A percentile compares a stretch with the other conserved stretches of the same genome.
Conservation (phyloP, 1,140 invertebrate species). For the Sarcophaga bullata region DNA sequence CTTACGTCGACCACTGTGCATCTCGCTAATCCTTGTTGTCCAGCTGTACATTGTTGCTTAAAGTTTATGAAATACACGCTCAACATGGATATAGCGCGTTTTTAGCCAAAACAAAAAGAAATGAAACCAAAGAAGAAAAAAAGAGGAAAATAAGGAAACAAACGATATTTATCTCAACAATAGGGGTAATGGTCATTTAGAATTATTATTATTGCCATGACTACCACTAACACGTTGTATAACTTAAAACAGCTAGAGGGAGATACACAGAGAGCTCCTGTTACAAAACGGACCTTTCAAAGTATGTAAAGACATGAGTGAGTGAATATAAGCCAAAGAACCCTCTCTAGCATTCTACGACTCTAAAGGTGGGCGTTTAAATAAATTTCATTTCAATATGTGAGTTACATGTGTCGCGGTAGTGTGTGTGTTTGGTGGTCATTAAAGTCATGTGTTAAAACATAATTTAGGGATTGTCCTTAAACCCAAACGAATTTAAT, state of each 20-base stretch:
- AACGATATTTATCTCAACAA: conserved; percentile 31
- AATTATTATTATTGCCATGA: conserved; percentile 26
- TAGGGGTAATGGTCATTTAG: conserved; percentile 39
- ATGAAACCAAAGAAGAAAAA: no score
- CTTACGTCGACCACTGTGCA: no score
- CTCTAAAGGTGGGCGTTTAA: no score
- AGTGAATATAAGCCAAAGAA: not conserved
- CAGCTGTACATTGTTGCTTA: no score
- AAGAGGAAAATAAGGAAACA: conserved; percentile 2
- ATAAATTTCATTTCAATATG: no score
- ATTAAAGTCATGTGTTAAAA: no score
- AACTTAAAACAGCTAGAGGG: no score
- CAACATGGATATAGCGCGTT: not conserved
- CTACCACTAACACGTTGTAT: not conserved
- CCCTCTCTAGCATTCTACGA: no score
- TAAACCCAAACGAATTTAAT: not conserved
- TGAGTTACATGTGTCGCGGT: no score
- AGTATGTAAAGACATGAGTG: not conserved
- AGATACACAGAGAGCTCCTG: not conserved
- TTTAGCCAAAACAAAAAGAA: not conserved
- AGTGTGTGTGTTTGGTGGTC: no score
- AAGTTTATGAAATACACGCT: no score
- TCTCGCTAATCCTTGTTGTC: no score
- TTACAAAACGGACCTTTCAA: not conserved
- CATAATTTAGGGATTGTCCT: not conserved